phyloP scores from a whole-genome alignment of 2,888 invertebrate species.

The Acleris cristana region DNA sequence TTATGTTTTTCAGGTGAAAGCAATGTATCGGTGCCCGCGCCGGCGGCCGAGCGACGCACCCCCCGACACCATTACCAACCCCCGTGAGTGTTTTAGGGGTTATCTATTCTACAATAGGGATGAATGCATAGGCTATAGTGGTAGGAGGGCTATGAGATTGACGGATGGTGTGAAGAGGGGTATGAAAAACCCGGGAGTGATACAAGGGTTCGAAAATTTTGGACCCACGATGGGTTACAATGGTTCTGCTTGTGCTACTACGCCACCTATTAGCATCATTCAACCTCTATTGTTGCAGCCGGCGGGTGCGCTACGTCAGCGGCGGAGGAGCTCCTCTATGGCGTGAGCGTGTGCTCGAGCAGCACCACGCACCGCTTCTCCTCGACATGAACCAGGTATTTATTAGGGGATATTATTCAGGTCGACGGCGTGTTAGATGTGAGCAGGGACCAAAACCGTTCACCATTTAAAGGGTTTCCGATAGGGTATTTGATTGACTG shows the following conservation, averaged over 20 bases:
- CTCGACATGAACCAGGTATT: conserved; percentile 74
- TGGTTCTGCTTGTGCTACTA: no score
- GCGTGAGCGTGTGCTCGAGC: conserved; percentile 55
- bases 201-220: no score
- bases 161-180: no score
- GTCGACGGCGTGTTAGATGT: background rate
- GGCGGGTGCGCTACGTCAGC: conserved; percentile 72
- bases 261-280: no score
- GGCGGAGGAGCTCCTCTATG: conserved; percentile 50
- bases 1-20: conserved; percentile 60
- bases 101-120: no score
- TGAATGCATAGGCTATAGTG: no score
- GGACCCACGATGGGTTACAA: no score
- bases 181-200: no score
- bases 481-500: no score
- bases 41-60: conserved; percentile 65
- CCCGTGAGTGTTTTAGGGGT: conserved; percentile 56
- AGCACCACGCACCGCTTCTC: conserved; percentile 66
- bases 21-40: conserved; percentile 63
- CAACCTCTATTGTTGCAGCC: conserved; percentile 54
- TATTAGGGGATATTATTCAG: background rate
- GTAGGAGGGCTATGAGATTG: no score
- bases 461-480: background rate
- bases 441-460: background rate
- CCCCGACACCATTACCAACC: conserved; percentile 72